Percentiles rank a stretch among this genome's conserved stretches.
These are phyloP conservation scores for Lycocerus yunnanus DNA, from an alignment of 2,888 invertebrate genomes.

Conservation along the genomic window DNA sequence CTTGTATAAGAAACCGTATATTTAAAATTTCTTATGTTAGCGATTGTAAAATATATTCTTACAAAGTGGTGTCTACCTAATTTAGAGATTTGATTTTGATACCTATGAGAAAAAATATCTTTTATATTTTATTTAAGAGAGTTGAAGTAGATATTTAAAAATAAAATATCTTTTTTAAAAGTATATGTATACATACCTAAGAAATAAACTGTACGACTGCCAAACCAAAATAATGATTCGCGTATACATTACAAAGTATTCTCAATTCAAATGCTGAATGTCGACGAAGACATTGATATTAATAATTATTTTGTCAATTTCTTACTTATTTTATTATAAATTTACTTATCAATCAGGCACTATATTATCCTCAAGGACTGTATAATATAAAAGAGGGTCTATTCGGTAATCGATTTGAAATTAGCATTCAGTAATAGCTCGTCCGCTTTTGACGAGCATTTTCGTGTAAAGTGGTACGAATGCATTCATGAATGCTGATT, in stretches of 20 bases:
- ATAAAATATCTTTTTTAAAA: neutral
- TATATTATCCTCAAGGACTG: slow-evolving; percentile 1
- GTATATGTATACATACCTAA: no score
- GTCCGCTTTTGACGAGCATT: slow-evolving; percentile 35
- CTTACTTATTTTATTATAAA: neutral
- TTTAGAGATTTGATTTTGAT: neutral
- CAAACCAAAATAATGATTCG: neutral
- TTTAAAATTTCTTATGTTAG: neutral
- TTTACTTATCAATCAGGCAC: neutral
- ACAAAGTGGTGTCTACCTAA: neutral
- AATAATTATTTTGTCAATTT: neutral
- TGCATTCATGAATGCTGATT: slow-evolving; percentile 39
- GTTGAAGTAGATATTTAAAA: neutral
- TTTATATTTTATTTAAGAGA: neutral
- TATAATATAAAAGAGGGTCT: slow-evolving; percentile 14
- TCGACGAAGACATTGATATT: neutral
- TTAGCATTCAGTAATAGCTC: slow-evolving; percentile 42
- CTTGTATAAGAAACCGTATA: neutral
- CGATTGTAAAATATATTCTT: neutral
- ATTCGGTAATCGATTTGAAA: slow-evolving; percentile 41
- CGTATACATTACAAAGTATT: neutral
- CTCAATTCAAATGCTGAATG: neutral
- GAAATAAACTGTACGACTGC: neutral
- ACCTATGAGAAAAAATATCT: neutral
- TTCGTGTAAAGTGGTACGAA: slow-evolving; percentile 37